Percentiles rank a stretch among this genome's conserved stretches.
Conservation (phyloP, 2,888 invertebrate genomes). For the Campoplex nolae region DNA sequence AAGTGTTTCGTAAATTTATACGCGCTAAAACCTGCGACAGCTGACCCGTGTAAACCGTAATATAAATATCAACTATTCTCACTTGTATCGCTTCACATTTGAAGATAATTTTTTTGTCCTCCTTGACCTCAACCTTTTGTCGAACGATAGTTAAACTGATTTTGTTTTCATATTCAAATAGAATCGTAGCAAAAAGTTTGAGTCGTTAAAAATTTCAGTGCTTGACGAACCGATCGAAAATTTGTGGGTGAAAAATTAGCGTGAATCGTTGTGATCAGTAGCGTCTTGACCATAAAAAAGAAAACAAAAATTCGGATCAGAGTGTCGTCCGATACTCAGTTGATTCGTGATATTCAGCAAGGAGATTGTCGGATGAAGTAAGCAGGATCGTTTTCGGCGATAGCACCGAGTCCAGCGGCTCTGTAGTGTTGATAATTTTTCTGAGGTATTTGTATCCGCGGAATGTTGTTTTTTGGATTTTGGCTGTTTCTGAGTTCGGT, state of each 20-base stretch:
- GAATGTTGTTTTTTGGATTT: neutral
- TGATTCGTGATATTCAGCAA: neutral
- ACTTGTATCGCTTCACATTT: slow-evolving; percentile 41
- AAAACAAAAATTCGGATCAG: neutral
- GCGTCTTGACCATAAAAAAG: too few species aligned
- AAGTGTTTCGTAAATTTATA: slow-evolving; percentile 5
- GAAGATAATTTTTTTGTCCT: neutral
- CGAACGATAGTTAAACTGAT: neutral
- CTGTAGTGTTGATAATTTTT: slow-evolving; percentile 75
- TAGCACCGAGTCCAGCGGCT: slow-evolving; percentile 79
- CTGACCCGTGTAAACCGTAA: slow-evolving; percentile 59
- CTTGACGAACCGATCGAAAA: neutral
- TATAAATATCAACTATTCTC: slow-evolving; percentile 56
- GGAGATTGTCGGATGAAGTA: slow-evolving; percentile 79
- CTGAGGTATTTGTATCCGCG: slow-evolving; percentile 45
- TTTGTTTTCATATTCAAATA: too few species aligned
- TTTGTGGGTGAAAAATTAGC: neutral
- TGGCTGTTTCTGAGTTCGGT: slow-evolving; percentile 1
- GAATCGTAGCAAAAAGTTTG: neutral
- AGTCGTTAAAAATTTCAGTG: neutral
- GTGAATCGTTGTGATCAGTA: neutral
- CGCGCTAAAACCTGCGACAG: slow-evolving; percentile 39
- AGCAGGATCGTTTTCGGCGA: slow-evolving; percentile 80
- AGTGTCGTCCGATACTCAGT: neutral
- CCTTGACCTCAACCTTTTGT: neutral